Evolutionary conservation across 2,113 vertebrate species (phyloP).

Genomic region (Rhipidura dahli): DNA sequence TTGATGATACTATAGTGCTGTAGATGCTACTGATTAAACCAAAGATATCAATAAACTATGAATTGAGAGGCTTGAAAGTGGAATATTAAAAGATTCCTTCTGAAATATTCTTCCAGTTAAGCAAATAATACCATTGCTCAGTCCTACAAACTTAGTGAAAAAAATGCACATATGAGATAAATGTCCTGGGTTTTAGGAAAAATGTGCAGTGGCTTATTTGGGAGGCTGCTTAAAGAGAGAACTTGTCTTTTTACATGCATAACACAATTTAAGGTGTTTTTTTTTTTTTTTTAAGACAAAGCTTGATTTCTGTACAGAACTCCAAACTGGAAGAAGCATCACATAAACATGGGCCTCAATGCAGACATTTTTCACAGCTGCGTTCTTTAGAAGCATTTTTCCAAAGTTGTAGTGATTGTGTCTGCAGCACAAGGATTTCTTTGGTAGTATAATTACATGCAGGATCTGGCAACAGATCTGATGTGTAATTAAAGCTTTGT

Average conservation of each 20-base stretch:
- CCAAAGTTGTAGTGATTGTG: neutral
- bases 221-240: neutral
- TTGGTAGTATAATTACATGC: neutral
- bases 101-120: neutral
- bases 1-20: neutral
- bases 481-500: neutral
- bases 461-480: neutral
- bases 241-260: neutral
- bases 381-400: neutral
- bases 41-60: neutral
- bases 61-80: neutral
- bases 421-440: neutral
- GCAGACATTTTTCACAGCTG: neutral
- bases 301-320: neutral
- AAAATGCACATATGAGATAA: neutral
- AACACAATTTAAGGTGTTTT: neutral
- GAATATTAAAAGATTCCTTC: neutral
- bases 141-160: neutral
- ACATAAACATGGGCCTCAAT: neutral
- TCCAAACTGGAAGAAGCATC: neutral
- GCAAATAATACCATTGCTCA: neutral
- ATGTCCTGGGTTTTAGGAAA: conserved; percentile 14
- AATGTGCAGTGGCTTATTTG: neutral
- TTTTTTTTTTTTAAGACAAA: neutral
- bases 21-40: neutral